Percentiles rank a stretch among this genome's conserved stretches.
phyloP scores from a whole-genome alignment of 2,888 invertebrate genomes.

The Lutraria lutraria region DNA sequence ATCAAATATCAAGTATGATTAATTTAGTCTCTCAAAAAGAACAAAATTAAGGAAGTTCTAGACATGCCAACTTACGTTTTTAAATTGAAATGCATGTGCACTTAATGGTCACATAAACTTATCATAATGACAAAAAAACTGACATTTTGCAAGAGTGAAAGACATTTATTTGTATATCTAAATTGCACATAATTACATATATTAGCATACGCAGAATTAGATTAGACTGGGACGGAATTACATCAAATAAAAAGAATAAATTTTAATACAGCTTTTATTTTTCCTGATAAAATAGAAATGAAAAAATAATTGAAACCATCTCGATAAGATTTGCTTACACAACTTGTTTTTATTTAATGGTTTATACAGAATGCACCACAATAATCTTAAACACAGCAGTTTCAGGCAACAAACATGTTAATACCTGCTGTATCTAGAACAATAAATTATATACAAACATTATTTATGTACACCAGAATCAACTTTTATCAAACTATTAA shows the following conservation, averaged over 20 bases:
- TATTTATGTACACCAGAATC: no score
- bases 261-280: not conserved
- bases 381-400: no score
- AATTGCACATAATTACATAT: not conserved
- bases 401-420: no score
- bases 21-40: not conserved
- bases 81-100: not conserved
- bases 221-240: not conserved
- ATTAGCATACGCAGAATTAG: constrained; percentile 2
- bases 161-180: not conserved
- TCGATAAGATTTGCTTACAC: not conserved
- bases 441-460: no score
- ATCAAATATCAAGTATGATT: not conserved
- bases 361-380: no score
- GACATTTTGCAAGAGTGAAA: not conserved
- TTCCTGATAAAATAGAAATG: not conserved
- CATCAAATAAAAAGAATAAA: not conserved
- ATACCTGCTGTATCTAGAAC: no score
- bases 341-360: no score
- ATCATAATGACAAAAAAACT: not conserved
- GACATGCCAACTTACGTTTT: not conserved
- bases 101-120: not conserved
- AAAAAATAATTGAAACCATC: not conserved
- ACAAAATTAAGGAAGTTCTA: not conserved
- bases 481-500: no score